phyloP scores from a whole-genome alignment of 2,797 vertebrate genomes.

The Neopelma chrysocephalum region DNA sequence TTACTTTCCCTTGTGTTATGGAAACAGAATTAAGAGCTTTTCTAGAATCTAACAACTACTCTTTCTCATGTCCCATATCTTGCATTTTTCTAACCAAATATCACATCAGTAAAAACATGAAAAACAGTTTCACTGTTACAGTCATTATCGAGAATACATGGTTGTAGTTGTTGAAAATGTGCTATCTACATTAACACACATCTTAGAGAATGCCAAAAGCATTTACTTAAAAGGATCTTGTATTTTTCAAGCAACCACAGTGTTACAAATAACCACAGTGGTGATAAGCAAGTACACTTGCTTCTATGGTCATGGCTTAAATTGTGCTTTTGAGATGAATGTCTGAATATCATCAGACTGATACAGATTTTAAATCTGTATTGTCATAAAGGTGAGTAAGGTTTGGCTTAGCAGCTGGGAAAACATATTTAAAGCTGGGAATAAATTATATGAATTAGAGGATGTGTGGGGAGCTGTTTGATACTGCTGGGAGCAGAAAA shows the following conservation, averaged over 20 bases:
- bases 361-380: neutral
- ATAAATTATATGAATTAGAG: neutral
- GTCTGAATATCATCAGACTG: neutral
- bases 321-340: neutral
- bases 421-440: neutral
- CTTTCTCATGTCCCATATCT: neutral
- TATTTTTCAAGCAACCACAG: neutral
- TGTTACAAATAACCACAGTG: neutral
- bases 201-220: neutral
- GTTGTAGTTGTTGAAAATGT: constrained; percentile 41
- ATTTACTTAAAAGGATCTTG: neutral
- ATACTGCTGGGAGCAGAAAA: neutral
- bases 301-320: neutral
- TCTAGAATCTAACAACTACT: neutral
- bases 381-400: neutral
- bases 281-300: neutral
- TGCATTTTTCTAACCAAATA: constrained; percentile 46
- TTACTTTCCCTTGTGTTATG: neutral
- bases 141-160: constrained; percentile 21
- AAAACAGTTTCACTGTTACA: constrained; percentile 48
- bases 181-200: neutral
- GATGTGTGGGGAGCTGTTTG: neutral
- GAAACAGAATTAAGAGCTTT: constrained; percentile 12
- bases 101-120: constrained; percentile 25
- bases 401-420: neutral